Conservation (phyloP, 2,113 vertebrate species). For the Marcusenius ussheri region DNA sequence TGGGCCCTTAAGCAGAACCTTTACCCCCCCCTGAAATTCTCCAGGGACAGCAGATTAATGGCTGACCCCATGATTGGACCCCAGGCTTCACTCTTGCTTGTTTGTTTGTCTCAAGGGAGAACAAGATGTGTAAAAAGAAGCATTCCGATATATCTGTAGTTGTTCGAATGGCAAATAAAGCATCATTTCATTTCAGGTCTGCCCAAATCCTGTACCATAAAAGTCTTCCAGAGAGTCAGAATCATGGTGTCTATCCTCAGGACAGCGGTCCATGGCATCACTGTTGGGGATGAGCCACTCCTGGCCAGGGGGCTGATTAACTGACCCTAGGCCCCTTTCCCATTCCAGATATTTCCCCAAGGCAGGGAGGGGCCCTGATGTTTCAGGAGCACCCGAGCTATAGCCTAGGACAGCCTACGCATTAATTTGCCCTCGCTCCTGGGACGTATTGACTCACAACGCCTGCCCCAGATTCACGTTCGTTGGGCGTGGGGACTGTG, state of each 20-base stretch:
- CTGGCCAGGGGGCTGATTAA: not conserved
- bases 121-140: not conserved
- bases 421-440: not conserved
- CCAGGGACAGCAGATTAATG: not conserved
- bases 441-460: not conserved
- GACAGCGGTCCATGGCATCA: not conserved
- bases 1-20: not conserved
- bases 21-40: not conserved
- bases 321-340: not conserved
- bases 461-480: not conserved
- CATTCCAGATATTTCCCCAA: not conserved
- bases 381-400: not conserved
- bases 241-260: not conserved
- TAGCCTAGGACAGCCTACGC: not conserved
- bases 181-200: not conserved
- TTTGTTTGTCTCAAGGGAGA: not conserved
- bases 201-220: not conserved
- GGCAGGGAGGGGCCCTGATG: not conserved
- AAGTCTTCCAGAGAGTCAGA: not conserved
- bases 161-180: not conserved
- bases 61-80: not conserved
- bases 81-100: not conserved
- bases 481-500: not conserved
- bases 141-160: not conserved
- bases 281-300: not conserved